These are phyloP conservation scores for Marisa cornuarietis DNA, from an alignment of 1,140 invertebrate species.

Conservation along the genomic window DNA sequence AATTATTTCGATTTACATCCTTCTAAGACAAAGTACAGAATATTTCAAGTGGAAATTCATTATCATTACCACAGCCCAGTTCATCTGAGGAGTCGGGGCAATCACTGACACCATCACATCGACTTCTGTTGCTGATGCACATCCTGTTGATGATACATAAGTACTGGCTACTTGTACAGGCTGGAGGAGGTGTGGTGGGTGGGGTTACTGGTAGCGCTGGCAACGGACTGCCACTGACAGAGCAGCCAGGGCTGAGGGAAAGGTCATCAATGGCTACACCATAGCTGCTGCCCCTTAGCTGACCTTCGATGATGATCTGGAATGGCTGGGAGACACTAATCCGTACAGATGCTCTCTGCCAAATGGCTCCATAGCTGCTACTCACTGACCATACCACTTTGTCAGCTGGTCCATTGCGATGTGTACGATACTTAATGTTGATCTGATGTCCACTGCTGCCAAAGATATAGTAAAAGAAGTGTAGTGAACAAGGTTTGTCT, in stretches of 20 bases:
- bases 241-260: conserved; percentile 55
- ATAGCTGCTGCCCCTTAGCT: conserved; percentile 31
- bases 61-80: conserved; percentile 2
- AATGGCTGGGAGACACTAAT: conserved; percentile 37
- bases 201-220: not conserved
- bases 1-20: not conserved
- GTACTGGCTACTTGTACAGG: not conserved
- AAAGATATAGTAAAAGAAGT: conserved; percentile 62
- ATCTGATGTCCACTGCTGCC: conserved; percentile 52
- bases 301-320: conserved; percentile 53
- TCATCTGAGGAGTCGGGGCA: conserved; percentile 32
- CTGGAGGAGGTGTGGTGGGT: not conserved
- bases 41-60: not conserved
- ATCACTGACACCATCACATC: conserved; percentile 34
- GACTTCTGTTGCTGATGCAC: conserved; percentile 44
- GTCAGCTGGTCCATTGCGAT: conserved; percentile 46
- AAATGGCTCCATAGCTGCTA: conserved; percentile 49
- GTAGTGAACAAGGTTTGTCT: conserved; percentile 22
- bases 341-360: conserved; percentile 39
- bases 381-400: conserved; percentile 27
- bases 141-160: conserved; percentile 30
- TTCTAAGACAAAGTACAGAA: not conserved
- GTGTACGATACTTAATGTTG: conserved; percentile 46
- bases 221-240: conserved; percentile 35
- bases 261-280: conserved; percentile 63